Conservation (phyloP, 2,888 invertebrate genomes). For the Zeuzera pyrina region DNA sequence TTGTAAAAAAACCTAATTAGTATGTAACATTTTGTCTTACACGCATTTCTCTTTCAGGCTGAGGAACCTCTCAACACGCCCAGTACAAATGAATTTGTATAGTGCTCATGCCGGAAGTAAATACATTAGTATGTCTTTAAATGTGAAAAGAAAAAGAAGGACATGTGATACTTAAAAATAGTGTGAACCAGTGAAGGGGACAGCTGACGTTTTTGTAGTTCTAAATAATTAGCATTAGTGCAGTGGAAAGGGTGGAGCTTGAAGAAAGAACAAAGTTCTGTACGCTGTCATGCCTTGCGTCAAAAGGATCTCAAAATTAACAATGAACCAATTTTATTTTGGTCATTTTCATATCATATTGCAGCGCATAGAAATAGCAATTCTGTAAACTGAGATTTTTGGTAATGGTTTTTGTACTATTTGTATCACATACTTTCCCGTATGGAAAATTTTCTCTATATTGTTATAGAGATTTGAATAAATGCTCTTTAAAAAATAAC, state of each 20-base stretch:
- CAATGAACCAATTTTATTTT: slow-evolving; percentile 11
- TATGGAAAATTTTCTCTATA: too few relatives aligned
- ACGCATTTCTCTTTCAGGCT: slow-evolving; percentile 75
- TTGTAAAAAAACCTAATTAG: too few relatives aligned
- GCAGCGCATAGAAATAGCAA: background rate
- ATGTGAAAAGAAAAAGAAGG: slow-evolving; percentile 69
- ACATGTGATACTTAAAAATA: slow-evolving; percentile 61
- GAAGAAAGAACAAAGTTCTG: slow-evolving; percentile 49
- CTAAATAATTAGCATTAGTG: slow-evolving; percentile 50
- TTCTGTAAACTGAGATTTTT: background rate
- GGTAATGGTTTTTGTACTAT: slow-evolving; percentile 28
- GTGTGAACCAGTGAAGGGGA: slow-evolving; percentile 62
- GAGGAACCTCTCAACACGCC: slow-evolving; percentile 87
- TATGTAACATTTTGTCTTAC: slow-evolving; percentile 16
- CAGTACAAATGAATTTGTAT: slow-evolving; percentile 87
- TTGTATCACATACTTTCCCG: slow-evolving; percentile 48
- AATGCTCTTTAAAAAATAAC: slow-evolving; percentile 42
- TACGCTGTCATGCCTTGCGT: slow-evolving; percentile 36
- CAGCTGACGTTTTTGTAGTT: slow-evolving; percentile 48
- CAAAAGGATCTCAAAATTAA: slow-evolving; percentile 51
- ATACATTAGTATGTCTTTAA: slow-evolving; percentile 62
- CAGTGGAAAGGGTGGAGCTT: slow-evolving; percentile 43
- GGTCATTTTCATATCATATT: slow-evolving; percentile 4
- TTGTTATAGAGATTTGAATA: slow-evolving; percentile 29
- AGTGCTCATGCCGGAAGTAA: slow-evolving; percentile 63